phyloP scores from a whole-genome alignment of 1,140 invertebrate species.

The Drosophila saltans region DNA sequence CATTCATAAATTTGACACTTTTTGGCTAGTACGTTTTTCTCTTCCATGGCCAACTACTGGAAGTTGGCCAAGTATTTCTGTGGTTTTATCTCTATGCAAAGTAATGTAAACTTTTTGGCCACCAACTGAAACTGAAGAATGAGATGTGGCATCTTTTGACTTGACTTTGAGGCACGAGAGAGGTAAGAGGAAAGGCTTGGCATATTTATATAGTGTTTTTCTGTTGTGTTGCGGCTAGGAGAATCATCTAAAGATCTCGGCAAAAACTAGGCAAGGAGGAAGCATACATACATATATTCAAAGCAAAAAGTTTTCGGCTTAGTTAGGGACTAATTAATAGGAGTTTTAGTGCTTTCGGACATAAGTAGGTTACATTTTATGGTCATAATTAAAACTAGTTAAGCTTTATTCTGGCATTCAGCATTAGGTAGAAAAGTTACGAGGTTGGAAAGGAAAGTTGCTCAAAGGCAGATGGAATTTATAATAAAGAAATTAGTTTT shows the following conservation, averaged over 20 bases:
- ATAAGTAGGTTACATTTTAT: conserved; percentile 16
- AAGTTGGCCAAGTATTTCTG: conserved; percentile 72
- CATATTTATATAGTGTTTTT: too few relatives aligned
- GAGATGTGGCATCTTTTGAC: conserved; percentile 28
- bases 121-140: conserved; percentile 27
- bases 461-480: not conserved
- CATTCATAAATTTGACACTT: conserved; percentile 81
- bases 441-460: not conserved
- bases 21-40: conserved; percentile 58
- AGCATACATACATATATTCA: not conserved
- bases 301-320: not conserved
- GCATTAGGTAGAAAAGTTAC: too few relatives aligned
- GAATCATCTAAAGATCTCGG: not conserved
- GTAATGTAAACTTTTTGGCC: conserved; percentile 63
- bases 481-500: not conserved
- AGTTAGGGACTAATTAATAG: conserved; percentile 15
- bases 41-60: conserved; percentile 21
- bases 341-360: conserved; percentile 11
- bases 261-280: not conserved
- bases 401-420: not conserved
- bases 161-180: conserved; percentile 47
- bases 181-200: conserved; percentile 50
- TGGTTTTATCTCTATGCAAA: conserved; percentile 77
- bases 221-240: not conserved
- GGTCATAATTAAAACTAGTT: conserved; percentile 6